phyloP scores from a whole-genome alignment of 2,888 invertebrate genomes.

The Cheilosia grossa region DNA sequence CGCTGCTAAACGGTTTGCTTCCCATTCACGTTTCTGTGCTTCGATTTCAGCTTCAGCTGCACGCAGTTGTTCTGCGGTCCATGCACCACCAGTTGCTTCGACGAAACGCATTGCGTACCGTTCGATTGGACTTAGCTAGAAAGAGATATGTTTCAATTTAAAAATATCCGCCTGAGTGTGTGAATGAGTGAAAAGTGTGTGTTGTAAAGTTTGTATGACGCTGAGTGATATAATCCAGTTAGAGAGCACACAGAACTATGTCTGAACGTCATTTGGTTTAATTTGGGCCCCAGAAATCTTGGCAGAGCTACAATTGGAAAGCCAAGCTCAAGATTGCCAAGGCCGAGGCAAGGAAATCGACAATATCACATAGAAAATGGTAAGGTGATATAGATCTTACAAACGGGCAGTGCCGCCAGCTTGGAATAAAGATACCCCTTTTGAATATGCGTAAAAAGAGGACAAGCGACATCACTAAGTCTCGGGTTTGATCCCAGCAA shows the following conservation, averaged over 20 bases:
- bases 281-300: conserved; percentile 44
- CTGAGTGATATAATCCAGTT: conserved; percentile 77
- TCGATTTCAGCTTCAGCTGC: conserved; percentile 95
- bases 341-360: neutral
- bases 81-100: conserved; percentile 91
- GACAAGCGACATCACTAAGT: too few species aligned
- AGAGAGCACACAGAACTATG: conserved; percentile 57
- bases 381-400: too few species aligned
- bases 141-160: conserved; percentile 41
- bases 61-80: conserved; percentile 92
- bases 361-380: neutral
- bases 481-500: too few species aligned
- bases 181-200: neutral
- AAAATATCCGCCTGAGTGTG: neutral
- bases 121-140: conserved; percentile 95
- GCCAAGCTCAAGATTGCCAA: conserved; percentile 25
- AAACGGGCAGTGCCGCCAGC: too few species aligned
- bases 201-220: conserved; percentile 66
- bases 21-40: conserved; percentile 94
- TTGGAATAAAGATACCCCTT: too few species aligned
- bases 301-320: conserved; percentile 32
- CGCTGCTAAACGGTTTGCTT: conserved; percentile 90
- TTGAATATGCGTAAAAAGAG: too few species aligned
- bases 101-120: conserved; percentile 97
- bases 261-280: conserved; percentile 59